Base-by-base conservation (phyloP, 2,888 invertebrate genomes). In the Sminthurides aquaticus region DNA sequence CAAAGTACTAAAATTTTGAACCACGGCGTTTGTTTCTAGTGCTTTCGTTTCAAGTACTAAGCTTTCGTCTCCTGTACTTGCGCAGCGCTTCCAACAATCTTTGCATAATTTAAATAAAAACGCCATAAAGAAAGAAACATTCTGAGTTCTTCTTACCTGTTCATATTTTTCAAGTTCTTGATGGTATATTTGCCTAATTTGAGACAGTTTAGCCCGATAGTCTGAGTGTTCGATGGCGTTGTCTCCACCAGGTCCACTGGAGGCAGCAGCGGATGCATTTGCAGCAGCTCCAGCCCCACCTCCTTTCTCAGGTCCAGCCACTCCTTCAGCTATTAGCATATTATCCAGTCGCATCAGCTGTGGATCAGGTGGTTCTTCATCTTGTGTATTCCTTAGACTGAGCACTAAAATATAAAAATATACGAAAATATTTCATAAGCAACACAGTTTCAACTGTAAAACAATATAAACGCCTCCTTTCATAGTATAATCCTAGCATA, bases 131-230 rank as follows among this genome's bases (percentile, higher is more conserved):
- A n/a, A n/a, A n/a, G n/a, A n/a, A n/a, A n/a, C n/a, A n/a, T n/a
- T n/a, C n/a, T n/a, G n/a, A n/a, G n/a, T n/a, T n/a, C n/a, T n/a
- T n/a, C 22, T 75, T 73, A 86, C 86, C 83, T 98, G 97, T 82
- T 99, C 97, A 79, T 99, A 99, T 84, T 99, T 99, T 81, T 97
- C 96, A 77, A 99, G 81, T 81, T 99, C 99, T 81, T 96, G 94
- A 81, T 98, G 97, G 82, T 99, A 99, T 77, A 99, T 98, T 82
- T 94, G 93, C 69, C 99, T 86, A 79, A 99, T 99, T 83, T 99
- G 98, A 18, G 95, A 92, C 77, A 99, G 84, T 81, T 99, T 99
- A 76, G 96, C 96, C 76, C 98, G 87, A 83, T 99, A 99, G 81
- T 99, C 99, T 68, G 98, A 96, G 82, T 99, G 98, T 82, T 99